Evolutionary conservation across 2,888 invertebrate species (phyloP).

Genomic region (Melieria crassipennis): DNA sequence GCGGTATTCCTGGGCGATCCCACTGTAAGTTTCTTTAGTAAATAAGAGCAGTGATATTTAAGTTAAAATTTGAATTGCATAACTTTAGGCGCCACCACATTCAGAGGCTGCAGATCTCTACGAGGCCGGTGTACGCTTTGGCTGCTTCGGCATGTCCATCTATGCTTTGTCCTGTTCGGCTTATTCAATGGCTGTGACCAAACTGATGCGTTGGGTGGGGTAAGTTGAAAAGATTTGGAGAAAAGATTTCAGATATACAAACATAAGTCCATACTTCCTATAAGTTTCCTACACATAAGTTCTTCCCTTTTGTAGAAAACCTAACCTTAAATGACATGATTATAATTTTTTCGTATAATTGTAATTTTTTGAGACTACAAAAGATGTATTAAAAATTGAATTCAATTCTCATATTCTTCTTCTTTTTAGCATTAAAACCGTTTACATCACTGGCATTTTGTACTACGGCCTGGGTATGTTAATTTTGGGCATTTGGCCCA

Average conservation of each 20-base stretch:
- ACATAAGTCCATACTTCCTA: too few species aligned
- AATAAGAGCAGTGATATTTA: neutral
- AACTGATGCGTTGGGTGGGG: conserved; percentile 63
- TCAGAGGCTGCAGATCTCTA: conserved; percentile 53
- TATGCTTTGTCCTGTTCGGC: conserved; percentile 66
- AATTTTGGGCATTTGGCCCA: conserved; percentile 63
- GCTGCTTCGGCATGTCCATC: conserved; percentile 66
- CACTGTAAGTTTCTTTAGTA: conserved; percentile 51
- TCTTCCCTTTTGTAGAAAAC: too few species aligned
- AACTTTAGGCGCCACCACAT: conserved; percentile 50
- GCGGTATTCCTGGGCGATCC: conserved; percentile 71
- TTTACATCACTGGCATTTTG: conserved; percentile 63
- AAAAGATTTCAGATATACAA: neutral
- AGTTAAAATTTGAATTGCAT: neutral
- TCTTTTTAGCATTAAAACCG: conserved; percentile 53
- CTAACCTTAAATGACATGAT: too few species aligned
- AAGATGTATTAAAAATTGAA: neutral
- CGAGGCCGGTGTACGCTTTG: conserved; percentile 64
- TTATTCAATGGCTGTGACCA: conserved; percentile 63
- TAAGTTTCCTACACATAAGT: too few species aligned
- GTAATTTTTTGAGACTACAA: too few species aligned
- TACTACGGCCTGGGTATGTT: conserved; percentile 65
- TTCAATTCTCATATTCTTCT: conserved; percentile 1
- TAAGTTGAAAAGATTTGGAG: conserved; percentile 41
- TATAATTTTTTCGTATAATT: neutral